These are phyloP conservation scores for Volucella bombylans DNA, from an alignment of 2,888 invertebrate genomes.

Conservation along the genomic window DNA sequence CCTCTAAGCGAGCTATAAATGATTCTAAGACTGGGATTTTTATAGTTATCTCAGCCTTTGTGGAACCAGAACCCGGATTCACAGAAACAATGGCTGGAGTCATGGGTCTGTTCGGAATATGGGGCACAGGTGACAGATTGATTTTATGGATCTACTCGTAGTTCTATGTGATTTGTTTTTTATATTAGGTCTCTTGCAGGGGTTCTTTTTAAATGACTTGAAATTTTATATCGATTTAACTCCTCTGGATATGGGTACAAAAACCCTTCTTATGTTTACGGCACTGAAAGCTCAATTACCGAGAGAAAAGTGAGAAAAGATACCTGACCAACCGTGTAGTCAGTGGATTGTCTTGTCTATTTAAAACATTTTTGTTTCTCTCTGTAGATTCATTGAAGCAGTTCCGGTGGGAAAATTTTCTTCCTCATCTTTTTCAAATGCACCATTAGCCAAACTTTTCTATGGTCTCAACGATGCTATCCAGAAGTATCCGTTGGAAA, in stretches of 20 bases:
- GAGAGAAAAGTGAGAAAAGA: constrained; percentile 71
- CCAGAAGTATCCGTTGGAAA: constrained; percentile 7
- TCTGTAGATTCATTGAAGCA: constrained; percentile 19
- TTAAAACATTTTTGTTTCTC: background rate
- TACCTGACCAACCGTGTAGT: background rate
- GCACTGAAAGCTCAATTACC: constrained; percentile 64
- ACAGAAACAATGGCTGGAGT: constrained; percentile 77
- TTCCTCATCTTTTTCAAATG: background rate
- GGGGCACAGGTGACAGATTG: constrained; percentile 75
- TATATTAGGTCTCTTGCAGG: constrained; percentile 18
- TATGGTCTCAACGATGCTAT: background rate
- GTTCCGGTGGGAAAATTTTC: constrained; percentile 34
- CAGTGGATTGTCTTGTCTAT: background rate
- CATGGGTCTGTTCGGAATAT: constrained; percentile 77
- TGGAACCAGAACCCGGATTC: constrained; percentile 78
- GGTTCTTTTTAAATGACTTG: background rate
- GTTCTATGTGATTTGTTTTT: background rate
- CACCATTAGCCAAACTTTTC: background rate
- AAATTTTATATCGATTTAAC: constrained; percentile 75
- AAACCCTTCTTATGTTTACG: constrained; percentile 76
- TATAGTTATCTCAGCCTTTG: constrained; percentile 76
- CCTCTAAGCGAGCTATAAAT: background rate
- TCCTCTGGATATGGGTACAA: constrained; percentile 77
- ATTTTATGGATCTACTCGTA: background rate
- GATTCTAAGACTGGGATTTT: background rate